A percentile compares a stretch with the other conserved stretches of the same genome.
Conservation (phyloP, 2,113 vertebrate genomes). For the Platysteira castanea region DNA sequence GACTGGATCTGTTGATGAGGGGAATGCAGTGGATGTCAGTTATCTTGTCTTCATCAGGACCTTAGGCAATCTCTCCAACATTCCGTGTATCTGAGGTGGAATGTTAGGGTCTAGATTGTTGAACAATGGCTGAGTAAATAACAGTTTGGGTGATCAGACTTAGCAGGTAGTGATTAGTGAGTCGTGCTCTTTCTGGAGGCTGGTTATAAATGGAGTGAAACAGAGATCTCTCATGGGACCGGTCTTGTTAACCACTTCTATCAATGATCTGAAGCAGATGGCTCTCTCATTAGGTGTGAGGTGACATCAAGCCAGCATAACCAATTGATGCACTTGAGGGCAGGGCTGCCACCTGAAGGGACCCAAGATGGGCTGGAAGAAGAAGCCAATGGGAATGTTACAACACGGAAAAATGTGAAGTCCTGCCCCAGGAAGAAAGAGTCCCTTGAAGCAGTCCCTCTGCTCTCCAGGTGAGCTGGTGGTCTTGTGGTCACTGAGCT, state of each 20-base stretch:
- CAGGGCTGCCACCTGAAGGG: not conserved
- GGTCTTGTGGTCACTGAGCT: not conserved
- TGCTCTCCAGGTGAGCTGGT: not conserved
- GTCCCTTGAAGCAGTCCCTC: not conserved
- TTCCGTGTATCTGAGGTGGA: not conserved
- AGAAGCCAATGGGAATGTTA: not conserved
- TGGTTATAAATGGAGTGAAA: not conserved
- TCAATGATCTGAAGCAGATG: not conserved
- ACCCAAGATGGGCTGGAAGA: not conserved
- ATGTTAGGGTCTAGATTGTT: not conserved
- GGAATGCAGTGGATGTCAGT: not conserved
- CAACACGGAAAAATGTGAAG: not conserved
- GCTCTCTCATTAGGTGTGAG: not conserved
- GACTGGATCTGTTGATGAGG: not conserved
- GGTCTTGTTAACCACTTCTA: not conserved
- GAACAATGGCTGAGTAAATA: not conserved
- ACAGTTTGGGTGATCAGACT: not conserved
- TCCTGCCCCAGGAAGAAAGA: not conserved
- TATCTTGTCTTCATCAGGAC: not conserved
- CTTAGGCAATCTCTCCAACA: not conserved
- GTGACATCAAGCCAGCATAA: not conserved
- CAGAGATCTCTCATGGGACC: not conserved
- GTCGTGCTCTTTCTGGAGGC: not conserved
- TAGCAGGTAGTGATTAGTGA: not conserved
- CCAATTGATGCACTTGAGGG: not conserved